These are phyloP conservation scores for Macrobrachium rosenbergii DNA, from an alignment of 1,140 invertebrate genomes.

Conservation along the genomic window DNA sequence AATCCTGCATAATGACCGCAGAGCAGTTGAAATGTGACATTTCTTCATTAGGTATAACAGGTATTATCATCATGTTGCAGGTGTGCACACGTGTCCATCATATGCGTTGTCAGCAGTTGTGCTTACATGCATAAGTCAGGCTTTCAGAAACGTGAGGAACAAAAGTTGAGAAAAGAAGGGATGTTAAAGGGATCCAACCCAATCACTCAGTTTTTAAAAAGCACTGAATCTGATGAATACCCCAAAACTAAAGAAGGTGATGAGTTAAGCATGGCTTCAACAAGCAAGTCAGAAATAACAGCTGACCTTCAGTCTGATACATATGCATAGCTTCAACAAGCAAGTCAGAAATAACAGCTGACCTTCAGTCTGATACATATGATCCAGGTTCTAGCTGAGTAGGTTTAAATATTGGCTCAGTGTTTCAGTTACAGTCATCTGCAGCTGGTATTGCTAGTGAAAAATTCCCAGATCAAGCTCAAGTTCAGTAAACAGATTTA, in stretches of 20 bases:
- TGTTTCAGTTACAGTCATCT: background rate
- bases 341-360: background rate
- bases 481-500: slow-evolving; percentile 10
- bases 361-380: background rate
- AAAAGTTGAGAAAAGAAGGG: background rate
- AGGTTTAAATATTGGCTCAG: slow-evolving; percentile 13
- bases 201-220: slow-evolving; percentile 29
- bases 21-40: no score
- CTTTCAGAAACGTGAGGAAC: slow-evolving; percentile 26
- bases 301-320: background rate
- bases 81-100: slow-evolving; percentile 2
- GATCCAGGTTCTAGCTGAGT: background rate
- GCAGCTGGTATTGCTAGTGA: background rate
- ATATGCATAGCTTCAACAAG: slow-evolving; percentile 1
- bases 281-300: slow-evolving; percentile 3
- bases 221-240: slow-evolving; percentile 9
- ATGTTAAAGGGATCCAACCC: background rate
- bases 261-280: slow-evolving; percentile 4
- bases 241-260: background rate
- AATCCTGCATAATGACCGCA: no score
- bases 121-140: slow-evolving; percentile 18
- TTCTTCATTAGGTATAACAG: no score
- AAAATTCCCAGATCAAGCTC: background rate
- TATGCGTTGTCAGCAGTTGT: slow-evolving; percentile 13
- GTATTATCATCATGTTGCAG: no score